Evolutionary conservation across 2,797 vertebrate genomes (phyloP), one percentile per base, ranked within the genome.

Genomic region (Sebastes oblongus): DNA sequence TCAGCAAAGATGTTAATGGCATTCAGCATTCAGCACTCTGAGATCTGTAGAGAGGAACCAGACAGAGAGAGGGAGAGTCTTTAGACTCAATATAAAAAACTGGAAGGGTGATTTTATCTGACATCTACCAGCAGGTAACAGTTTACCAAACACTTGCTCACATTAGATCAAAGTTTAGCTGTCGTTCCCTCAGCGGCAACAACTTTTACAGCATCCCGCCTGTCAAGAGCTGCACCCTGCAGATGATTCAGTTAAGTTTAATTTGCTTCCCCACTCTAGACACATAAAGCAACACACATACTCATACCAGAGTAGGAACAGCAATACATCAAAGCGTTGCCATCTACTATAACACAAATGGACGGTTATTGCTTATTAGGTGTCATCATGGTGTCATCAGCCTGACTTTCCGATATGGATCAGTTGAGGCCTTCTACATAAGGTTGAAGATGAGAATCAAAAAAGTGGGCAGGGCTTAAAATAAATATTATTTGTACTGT

Each of bases 211-310:
- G 71, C 72, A 42, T 82, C 39, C 54, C 2, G 36, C 69, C 66
- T 81, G 84, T 88, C 68, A 27, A 65, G 39, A 75, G 65, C 61
- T 55, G 80, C 86, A 82, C 58, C 72, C 66, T 39, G 39, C 71
- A 82, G 90, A 92, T 66, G 64, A 87, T 92, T 92, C 85, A 92
- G 87, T 94, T 92, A 89, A 74, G 81, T 90, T 89, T 66, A 66
- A 89, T 92, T 88, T 88, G 73, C 66, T 32, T 71, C 70, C 77
- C 66, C 12, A 32, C 78, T 77, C 58, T 24, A 56, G 42, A 89
- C 85, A 75, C 64, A 29, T 46, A 68, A 50, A 58, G 22, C n/a
- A n/a, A 74, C 25, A 66, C 27, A 32, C 64, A 66, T 9, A 27
- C 34, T 10, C 34, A 56, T 29, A 13, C 18, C 55, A 6, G 52